Evolutionary conservation across 2,888 invertebrate genomes (phyloP).

Genomic region (Athripsodes cinereus): DNA sequence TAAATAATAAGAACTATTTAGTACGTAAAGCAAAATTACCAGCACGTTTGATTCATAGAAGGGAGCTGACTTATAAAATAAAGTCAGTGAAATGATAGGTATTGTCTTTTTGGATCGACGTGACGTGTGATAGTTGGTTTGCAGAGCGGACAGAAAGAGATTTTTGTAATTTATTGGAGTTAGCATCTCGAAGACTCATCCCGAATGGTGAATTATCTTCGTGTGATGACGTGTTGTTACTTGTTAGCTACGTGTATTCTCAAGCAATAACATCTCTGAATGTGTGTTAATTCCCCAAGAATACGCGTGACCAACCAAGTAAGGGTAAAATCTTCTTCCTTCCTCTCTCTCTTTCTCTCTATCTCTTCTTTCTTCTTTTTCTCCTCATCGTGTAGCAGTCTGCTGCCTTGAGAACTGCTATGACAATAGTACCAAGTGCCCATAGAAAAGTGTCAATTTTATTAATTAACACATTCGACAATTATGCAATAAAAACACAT

Average conservation of each 20-base stretch:
- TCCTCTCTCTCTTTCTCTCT: not conserved
- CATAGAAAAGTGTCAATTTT: not conserved
- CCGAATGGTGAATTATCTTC: not conserved
- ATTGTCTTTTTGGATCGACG: too few relatives aligned
- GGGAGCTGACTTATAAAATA: too few relatives aligned
- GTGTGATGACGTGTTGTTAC: slow-evolving; percentile 47
- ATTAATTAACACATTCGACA: too few relatives aligned
- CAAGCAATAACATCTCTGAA: slow-evolving; percentile 97
- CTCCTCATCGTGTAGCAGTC: not conserved
- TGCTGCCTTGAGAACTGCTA: not conserved
- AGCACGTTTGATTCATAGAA: not conserved
- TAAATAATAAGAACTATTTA: too few relatives aligned
- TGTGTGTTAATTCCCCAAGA: slow-evolving; percentile 98
- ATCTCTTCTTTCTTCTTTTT: not conserved
- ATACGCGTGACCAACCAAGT: slow-evolving; percentile 94
- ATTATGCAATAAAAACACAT: not conserved
- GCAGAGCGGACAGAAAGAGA: not conserved
- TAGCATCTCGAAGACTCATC: slow-evolving; percentile 4
- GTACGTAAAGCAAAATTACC: not conserved
- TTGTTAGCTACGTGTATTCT: slow-evolving; percentile 99
- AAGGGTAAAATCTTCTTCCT: slow-evolving; percentile 18
- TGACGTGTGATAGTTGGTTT: too few relatives aligned
- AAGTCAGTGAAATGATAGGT: too few relatives aligned
- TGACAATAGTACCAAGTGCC: not conserved
- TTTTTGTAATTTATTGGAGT: not conserved